Evolutionary conservation across 2,797 vertebrate species (phyloP), one percentile per base, ranked within the genome.

Genomic region (Numenius phaeopus): DNA sequence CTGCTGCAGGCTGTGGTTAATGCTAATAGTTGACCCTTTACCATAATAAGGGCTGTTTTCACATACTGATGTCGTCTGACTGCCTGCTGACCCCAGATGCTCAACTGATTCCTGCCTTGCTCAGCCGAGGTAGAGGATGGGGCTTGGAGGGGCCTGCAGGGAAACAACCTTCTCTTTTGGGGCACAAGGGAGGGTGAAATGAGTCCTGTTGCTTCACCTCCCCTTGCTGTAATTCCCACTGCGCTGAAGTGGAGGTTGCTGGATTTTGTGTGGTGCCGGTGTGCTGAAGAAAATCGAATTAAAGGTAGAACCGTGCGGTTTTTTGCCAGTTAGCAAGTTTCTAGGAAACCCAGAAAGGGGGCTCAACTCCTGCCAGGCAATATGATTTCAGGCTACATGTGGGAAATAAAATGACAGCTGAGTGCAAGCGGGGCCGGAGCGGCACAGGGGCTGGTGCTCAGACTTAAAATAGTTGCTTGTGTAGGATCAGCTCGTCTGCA

Each of bases 371-470:
- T 91, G 67, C 76, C 67, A 37, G 61, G 34, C 87, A 44, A 44
- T 54, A 29, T 11, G 49, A 69, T 89, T 87, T 58, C 22, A 61
- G 65, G 70, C 83, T 87, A 61, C 37, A 2, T 49, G 32, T 73
- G 87, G 73, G 70, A 79, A 87, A 76, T 54, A 14, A 79, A 83
- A n/a, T 77, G 87, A 89, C 57, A 92, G 87, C 86, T 91, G 72
- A 86, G 90, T 21, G 50, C 49, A 54, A 71, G 82, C 18, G 19
- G 44, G 61, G 65, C 65, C 3, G 2, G 34, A 65, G 52, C 4
- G 1, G 11, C 9, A 7, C 49, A 11, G 44, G 21, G 44, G 1
- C 67, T 44, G 59, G 32, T 7, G 17, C 44, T 83, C 24, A 4
- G 37, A 0, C 15, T 57, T 30, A 10, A 59, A 27, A 2, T 3